Conservation (phyloP, 2,113 vertebrate species). For the Chiloscyllium plagiosum region DNA sequence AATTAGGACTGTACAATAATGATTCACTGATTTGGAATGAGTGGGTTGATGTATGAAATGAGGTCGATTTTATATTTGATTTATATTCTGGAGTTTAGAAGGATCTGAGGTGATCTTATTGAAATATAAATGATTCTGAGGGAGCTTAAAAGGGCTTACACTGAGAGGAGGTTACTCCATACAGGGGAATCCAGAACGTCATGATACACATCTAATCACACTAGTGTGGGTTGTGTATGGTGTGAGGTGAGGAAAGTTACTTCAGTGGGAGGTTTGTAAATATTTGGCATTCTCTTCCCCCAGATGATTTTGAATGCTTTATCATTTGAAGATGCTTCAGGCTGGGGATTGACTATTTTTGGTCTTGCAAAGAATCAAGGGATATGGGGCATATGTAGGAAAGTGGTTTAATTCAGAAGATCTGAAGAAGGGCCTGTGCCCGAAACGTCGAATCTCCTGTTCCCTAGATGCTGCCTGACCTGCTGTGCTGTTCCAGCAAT, state of each 20-base stretch:
- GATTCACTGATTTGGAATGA: not conserved
- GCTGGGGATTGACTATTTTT: not conserved
- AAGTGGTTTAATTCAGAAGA: too few species aligned
- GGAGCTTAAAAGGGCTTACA: not conserved
- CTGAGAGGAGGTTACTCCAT: not conserved
- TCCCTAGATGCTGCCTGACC: too few species aligned
- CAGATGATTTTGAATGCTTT: not conserved
- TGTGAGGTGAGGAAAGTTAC: not conserved
- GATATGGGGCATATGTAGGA: not conserved
- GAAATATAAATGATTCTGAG: too few species aligned
- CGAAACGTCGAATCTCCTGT: too few species aligned
- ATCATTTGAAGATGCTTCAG: not conserved
- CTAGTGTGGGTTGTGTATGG: not conserved
- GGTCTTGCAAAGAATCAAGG: not conserved
- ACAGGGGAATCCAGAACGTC: not conserved
- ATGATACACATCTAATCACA: not conserved
- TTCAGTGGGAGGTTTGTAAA: not conserved
- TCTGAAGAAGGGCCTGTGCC: too few species aligned
- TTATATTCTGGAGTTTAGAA: not conserved
- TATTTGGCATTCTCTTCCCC: not conserved
- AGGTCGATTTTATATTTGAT: not conserved
- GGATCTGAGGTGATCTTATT: not conserved
- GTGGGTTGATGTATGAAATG: not conserved
- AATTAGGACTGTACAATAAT: not conserved
- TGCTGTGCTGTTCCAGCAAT: too few species aligned